Evolutionary conservation across 2,888 invertebrate genomes (phyloP).

Genomic region (Leptopilina drosophilae): DNA sequence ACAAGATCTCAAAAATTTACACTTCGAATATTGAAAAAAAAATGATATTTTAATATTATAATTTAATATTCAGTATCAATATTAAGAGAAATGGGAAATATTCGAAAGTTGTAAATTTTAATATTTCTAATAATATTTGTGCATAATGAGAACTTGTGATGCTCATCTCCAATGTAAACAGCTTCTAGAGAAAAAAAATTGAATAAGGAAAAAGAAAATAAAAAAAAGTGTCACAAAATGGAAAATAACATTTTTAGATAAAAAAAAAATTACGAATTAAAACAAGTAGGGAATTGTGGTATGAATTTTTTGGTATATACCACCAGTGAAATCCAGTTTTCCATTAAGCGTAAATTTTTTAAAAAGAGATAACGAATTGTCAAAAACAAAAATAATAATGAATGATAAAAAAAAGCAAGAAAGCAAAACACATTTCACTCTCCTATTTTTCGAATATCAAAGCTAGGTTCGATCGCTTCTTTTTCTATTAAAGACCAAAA

Average conservation of each 20-base stretch:
- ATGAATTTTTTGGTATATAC: constrained; percentile 12
- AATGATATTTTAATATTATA: too few species aligned
- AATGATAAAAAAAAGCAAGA: constrained; percentile 4
- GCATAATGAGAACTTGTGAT: constrained; percentile 16
- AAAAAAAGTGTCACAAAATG: not conserved
- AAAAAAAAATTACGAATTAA: not conserved
- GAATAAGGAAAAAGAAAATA: not conserved
- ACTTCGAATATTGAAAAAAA: too few species aligned
- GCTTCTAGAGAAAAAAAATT: not conserved
- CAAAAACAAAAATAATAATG: not conserved
- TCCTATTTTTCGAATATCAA: constrained; percentile 41
- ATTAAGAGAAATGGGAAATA: not conserved
- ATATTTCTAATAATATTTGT: too few species aligned
- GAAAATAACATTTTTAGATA: constrained; percentile 20
- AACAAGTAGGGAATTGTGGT: constrained; percentile 35
- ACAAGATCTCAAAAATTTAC: not conserved
- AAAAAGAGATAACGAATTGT: not conserved
- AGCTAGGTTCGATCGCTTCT: constrained; percentile 41
- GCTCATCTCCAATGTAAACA: constrained; percentile 34
- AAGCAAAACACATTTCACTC: constrained; percentile 38
- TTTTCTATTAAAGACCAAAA: constrained; percentile 38
- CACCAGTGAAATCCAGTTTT: constrained; percentile 39
- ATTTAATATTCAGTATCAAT: too few species aligned
- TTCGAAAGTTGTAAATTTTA: not conserved
- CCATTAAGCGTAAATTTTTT: constrained; percentile 24